Evolutionary conservation across 2,113 vertebrate genomes (phyloP).

Genomic region (Apteryx owenii): DNA sequence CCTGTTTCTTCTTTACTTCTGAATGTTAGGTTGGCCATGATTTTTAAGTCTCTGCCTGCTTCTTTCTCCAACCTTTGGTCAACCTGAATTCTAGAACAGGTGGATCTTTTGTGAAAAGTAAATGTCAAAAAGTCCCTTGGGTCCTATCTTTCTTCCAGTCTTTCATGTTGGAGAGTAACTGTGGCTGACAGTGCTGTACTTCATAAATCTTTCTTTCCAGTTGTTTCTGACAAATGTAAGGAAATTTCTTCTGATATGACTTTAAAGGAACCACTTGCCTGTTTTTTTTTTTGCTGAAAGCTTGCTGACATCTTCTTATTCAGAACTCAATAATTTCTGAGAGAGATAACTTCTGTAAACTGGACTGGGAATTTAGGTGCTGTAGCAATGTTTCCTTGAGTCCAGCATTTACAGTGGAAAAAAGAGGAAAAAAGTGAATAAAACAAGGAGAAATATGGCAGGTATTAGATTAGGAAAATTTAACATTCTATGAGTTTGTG

Average conservation of each 20-base stretch:
- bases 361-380: background rate
- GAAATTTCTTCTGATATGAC: background rate
- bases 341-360: background rate
- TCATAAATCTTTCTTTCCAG: background rate
- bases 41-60: background rate
- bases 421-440: background rate
- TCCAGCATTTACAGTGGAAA: background rate
- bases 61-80: background rate
- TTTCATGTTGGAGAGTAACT: background rate
- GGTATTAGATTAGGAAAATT: background rate
- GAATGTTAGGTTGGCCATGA: background rate
- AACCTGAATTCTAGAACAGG: slow-evolving; percentile 14
- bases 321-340: background rate
- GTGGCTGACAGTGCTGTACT: background rate
- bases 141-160: background rate
- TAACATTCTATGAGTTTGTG: background rate
- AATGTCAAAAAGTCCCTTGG: background rate
- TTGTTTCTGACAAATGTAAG: background rate
- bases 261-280: background rate
- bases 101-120: slow-evolving; percentile 17
- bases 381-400: background rate
- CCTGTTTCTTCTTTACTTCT: background rate
- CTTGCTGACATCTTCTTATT: background rate
- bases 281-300: background rate
- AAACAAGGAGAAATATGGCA: background rate